A percentile compares a stretch with the other conserved stretches of the same genome.
Conservation (phyloP, 2,888 invertebrate genomes). For the Gerris lacustris region DNA sequence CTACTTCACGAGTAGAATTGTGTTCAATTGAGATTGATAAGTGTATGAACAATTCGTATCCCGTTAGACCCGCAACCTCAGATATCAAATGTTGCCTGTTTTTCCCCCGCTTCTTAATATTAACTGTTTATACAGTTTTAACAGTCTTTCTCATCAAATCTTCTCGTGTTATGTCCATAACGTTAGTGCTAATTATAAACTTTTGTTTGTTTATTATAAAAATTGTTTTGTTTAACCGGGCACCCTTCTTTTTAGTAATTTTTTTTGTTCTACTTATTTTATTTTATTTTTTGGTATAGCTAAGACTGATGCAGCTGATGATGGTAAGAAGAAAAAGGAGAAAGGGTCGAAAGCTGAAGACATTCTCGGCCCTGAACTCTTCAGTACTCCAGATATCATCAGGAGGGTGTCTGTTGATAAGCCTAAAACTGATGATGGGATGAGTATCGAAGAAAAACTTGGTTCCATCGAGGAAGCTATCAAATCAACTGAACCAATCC, state of each 20-base stretch:
- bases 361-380: conserved; percentile 48
- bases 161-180: background rate
- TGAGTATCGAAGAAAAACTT: background rate
- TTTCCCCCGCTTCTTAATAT: too few species aligned
- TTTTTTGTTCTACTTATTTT: too few species aligned
- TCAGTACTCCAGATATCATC: conserved; percentile 67
- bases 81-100: too few species aligned
- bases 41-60: too few species aligned
- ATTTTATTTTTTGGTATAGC: background rate
- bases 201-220: background rate
- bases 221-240: background rate
- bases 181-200: background rate
- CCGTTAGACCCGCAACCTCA: too few species aligned
- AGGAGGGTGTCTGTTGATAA: conserved; percentile 43
- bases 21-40: too few species aligned
- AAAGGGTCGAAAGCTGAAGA: conserved; percentile 9
- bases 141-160: background rate
- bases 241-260: background rate
- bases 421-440: conserved; percentile 5
- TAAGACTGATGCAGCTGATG: conserved; percentile 17
- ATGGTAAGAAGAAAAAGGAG: conserved; percentile 32
- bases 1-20: too few species aligned
- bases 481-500: background rate
- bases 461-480: background rate
- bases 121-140: too few species aligned